Percentiles rank a stretch among this genome's conserved stretches.
phyloP scores from a whole-genome alignment of 2,797 vertebrate species.

The Sphenodon punctatus region DNA sequence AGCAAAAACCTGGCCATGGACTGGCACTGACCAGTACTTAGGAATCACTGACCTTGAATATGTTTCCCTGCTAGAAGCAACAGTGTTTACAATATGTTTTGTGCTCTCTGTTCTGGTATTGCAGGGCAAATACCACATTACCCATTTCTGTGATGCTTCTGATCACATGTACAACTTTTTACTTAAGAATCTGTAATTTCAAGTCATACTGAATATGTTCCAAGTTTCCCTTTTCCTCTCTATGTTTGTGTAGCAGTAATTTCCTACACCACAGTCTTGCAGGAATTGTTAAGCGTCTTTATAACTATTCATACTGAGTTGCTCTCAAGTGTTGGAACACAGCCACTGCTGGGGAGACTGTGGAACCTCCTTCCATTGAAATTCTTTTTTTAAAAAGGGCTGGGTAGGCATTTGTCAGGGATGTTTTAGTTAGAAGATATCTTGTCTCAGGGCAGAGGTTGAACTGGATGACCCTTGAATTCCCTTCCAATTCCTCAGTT shows the following conservation, averaged over 20 bases:
- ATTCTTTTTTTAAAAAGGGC: too few relatives aligned
- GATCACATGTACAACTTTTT: background rate
- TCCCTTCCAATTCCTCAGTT: too few relatives aligned
- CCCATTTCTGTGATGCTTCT: background rate
- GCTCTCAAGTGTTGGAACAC: fast-evolving
- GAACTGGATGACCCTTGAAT: too few relatives aligned
- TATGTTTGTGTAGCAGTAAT: background rate
- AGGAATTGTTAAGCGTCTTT: background rate
- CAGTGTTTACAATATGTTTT: background rate
- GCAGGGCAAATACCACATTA: background rate
- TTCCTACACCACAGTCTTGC: background rate
- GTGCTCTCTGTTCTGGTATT: background rate
- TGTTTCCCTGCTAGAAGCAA: background rate
- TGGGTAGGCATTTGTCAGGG: too few relatives aligned
- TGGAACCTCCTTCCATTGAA: too few relatives aligned
- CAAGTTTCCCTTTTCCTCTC: background rate
- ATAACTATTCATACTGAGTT: background rate
- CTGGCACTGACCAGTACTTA: too few relatives aligned
- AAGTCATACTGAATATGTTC: too few relatives aligned
- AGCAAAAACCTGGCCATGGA: too few relatives aligned
- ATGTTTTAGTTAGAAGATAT: too few relatives aligned
- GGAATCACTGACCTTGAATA: too few relatives aligned
- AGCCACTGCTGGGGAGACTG: too few relatives aligned
- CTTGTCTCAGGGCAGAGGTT: too few relatives aligned
- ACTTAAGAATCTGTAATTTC: background rate